These are phyloP conservation scores for Xanthia icteritia DNA, from an alignment of 2,888 invertebrate genomes.

Conservation along the genomic window DNA sequence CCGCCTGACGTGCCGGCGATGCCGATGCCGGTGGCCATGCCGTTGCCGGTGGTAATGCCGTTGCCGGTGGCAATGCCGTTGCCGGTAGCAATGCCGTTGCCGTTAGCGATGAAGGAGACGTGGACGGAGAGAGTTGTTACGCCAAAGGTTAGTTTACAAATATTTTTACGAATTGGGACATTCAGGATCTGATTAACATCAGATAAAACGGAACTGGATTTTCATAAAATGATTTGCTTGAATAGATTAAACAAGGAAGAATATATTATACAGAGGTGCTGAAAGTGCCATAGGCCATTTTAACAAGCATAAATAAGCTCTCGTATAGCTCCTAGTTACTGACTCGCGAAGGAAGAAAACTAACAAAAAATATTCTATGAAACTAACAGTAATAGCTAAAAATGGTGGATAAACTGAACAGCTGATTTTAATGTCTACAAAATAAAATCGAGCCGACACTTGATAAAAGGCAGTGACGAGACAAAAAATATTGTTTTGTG, in stretches of 20 bases:
- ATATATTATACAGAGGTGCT: not conserved
- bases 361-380: not conserved
- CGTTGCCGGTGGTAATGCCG: conserved; percentile 43
- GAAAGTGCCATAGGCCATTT: not conserved
- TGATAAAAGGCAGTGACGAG: conserved; percentile 60
- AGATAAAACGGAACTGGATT: not conserved
- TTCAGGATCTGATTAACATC: not conserved
- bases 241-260: not conserved
- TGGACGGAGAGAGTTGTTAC: conserved; percentile 71
- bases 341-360: not conserved
- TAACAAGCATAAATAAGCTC: not conserved
- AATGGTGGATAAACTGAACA: not conserved
- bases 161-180: not conserved
- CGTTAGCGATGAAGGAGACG: conserved; percentile 50
- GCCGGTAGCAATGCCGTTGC: conserved; percentile 27
- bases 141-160: conserved; percentile 78
- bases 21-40: conserved; percentile 56
- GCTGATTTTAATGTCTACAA: conserved; percentile 6
- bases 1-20: conserved; percentile 59
- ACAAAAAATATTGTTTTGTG: conserved; percentile 60
- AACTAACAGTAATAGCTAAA: not conserved
- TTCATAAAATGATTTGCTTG: not conserved
- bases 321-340: not conserved
- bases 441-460: not conserved
- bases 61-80: conserved; percentile 54